Base-by-base conservation (phyloP, 35 echinoderm and acorn worm species). In the Strongylocentrotus purpuratus region DNA sequence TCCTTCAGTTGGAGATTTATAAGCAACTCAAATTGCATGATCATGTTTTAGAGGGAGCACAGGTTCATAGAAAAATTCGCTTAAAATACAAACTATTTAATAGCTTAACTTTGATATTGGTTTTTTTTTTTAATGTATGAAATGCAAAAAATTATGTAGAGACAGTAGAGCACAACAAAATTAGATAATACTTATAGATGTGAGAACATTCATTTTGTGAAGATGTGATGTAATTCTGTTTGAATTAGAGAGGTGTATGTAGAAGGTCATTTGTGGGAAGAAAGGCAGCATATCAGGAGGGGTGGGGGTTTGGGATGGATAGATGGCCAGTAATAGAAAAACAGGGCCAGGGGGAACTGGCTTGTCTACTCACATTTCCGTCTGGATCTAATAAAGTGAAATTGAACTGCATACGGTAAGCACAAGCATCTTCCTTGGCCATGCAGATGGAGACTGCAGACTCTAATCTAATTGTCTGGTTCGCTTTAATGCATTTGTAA, bases 341-440 rank as follows among this genome's bases (percentile, higher is more conserved):
- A 33, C 45, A 46, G 87, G 91, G 91, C 91, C 48, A 48, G 45
- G 46, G 91, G 91, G 91, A 93, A 58, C 45, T 58, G 31, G 46
- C 91, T 46, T 93, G 91, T 93, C 91, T 93, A 14, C 91, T 93
- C 91, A 93, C 91, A 93, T 93, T 93, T 93, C 91, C 91, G 9
- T 32, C 45, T 58, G 46, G 91, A 93, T 93, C 91, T 93, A 93
- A 93, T 93, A 93, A 93, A 93, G 33, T 93, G 91, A 47, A 93
- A 93, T 47, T 93, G 91, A 89, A 93, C 48, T 31, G 48, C 48
- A 52, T 93, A 93, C 91, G 17, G 87, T 89, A 46, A 46, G 45
- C 65, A 78, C 65, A 15, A 20, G 91, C 45, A 58, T 93, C 48
- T 33, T 93, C 47, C 32, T 93, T 47, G 91, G 91, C 91, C n/a